A percentile compares a stretch with the other conserved stretches of the same genome.
Evolutionary conservation across 1,140 invertebrate genomes (phyloP).

Genomic region (Sweltsa coloradensis): DNA sequence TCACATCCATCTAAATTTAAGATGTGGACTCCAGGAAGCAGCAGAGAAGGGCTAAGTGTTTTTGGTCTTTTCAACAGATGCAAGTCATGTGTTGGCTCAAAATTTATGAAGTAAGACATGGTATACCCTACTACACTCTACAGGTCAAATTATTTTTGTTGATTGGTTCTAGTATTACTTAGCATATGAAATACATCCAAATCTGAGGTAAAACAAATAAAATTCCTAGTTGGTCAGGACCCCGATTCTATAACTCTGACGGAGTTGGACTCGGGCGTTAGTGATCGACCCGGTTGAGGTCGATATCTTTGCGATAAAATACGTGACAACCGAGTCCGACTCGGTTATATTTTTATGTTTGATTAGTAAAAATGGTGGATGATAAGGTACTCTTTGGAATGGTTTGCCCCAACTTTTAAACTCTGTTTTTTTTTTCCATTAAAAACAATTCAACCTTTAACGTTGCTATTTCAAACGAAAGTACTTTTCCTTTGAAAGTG

Average conservation of each 20-base stretch:
- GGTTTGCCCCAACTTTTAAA: too few species aligned
- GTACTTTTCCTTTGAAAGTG: too few species aligned
- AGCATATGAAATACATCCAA: neutral
- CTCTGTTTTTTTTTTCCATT: too few species aligned
- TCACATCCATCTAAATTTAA: constrained; percentile 68
- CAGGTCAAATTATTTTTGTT: neutral
- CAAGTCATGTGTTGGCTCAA: constrained; percentile 43
- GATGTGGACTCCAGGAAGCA: constrained; percentile 37
- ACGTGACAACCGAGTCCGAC: too few species aligned
- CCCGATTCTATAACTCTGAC: neutral
- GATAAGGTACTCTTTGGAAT: too few species aligned
- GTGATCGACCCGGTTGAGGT: too few species aligned
- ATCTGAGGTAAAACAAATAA: neutral
- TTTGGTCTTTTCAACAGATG: constrained; percentile 60
- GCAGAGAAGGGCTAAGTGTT: constrained; percentile 56
- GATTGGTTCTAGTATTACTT: neutral
- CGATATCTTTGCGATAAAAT: too few species aligned
- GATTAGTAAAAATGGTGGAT: too few species aligned
- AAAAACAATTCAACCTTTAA: too few species aligned
- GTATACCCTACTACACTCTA: neutral
- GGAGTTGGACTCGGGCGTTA: too few species aligned
- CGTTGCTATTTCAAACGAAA: too few species aligned
- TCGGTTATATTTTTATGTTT: too few species aligned
- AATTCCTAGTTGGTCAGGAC: neutral
- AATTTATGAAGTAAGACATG: constrained; percentile 34